Conservation (phyloP, 53 echinoderm and acorn worm species). For the Antedon mediterranea region DNA sequence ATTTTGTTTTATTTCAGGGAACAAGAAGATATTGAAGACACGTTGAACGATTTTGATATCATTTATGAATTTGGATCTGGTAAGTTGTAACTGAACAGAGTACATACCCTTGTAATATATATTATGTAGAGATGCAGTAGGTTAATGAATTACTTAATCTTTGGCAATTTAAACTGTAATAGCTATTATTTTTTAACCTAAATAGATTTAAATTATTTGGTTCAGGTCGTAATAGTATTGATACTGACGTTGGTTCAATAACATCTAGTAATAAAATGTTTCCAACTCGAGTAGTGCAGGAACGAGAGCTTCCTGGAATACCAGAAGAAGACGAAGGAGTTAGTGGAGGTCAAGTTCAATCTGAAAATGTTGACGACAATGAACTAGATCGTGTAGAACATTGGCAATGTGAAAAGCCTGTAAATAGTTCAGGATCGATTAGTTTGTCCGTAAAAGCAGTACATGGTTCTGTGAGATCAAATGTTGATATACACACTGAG, state of each 20-base stretch:
- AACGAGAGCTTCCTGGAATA: neutral
- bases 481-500: neutral
- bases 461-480: neutral
- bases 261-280: neutral
- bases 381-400: neutral
- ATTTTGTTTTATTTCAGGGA: neutral
- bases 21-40: neutral
- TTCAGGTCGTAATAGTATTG: neutral
- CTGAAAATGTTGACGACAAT: neutral
- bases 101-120: too few species aligned
- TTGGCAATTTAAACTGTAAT: neutral
- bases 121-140: too few species aligned
- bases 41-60: neutral
- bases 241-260: neutral
- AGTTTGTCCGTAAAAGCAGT: neutral
- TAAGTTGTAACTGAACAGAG: neutral
- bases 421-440: neutral
- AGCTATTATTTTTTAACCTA: neutral
- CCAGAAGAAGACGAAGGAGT: neutral
- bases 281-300: neutral
- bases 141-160: too few species aligned
- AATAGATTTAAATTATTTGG: neutral
- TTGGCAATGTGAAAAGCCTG: neutral
- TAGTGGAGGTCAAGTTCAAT: neutral
- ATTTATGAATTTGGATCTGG: neutral